phyloP scores from a whole-genome alignment of 2,113 vertebrate species.

The Ginglymostoma cirratum region DNA sequence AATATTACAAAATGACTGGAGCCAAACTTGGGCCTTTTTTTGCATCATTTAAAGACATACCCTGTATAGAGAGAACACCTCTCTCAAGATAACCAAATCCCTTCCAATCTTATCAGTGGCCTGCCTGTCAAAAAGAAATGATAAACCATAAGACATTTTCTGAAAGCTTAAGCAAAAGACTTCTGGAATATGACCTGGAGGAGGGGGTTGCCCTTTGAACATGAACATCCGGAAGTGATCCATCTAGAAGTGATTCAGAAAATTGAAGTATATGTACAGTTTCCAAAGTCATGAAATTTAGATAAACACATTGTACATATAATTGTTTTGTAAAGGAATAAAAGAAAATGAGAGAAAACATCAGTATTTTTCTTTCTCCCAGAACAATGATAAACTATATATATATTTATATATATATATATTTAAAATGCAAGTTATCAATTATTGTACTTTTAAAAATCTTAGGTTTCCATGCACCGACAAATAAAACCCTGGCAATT shows the following conservation, averaged over 20 bases:
- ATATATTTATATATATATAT: too few species aligned
- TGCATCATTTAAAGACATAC: conserved; percentile 32
- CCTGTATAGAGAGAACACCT: conserved; percentile 8
- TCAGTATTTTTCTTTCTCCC: neutral
- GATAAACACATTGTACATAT: neutral
- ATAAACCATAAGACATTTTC: neutral
- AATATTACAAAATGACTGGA: conserved; percentile 33
- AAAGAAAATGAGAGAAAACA: neutral
- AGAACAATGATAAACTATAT: neutral
- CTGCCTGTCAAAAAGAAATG: neutral
- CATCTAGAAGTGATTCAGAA: neutral
- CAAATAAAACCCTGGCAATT: neutral
- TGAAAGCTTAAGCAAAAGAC: neutral
- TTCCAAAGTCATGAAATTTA: conserved; percentile 6
- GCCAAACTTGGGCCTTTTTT: conserved; percentile 16
- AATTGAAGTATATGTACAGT: conserved; percentile 7
- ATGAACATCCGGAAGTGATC: neutral
- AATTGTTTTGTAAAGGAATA: neutral
- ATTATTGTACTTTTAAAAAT: neutral
- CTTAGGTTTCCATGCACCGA: neutral
- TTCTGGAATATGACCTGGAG: neutral
- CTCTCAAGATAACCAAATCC: neutral
- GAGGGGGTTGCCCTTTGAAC: neutral
- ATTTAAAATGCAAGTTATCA: neutral
- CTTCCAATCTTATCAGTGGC: neutral